Evolutionary conservation across 1,140 invertebrate species (phyloP).

Genomic region (Scylla paramamosain): DNA sequence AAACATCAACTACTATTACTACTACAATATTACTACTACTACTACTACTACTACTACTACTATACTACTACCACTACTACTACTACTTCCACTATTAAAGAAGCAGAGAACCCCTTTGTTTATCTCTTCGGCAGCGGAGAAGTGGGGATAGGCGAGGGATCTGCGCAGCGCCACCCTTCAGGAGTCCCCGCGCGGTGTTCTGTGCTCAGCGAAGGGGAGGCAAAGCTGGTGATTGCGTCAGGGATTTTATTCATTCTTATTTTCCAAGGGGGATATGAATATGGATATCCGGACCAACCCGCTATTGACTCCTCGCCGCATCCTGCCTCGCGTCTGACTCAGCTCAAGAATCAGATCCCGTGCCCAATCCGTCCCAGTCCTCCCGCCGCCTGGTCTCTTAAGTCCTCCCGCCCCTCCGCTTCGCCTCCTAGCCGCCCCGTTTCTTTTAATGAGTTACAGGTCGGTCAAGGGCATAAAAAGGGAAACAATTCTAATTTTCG

Average conservation of each 20-base stretch:
- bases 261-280: background rate
- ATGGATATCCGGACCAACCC: background rate
- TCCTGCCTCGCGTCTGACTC: background rate
- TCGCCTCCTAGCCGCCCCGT: background rate
- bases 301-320: background rate
- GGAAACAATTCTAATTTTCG: too few species aligned
- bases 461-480: too few species aligned
- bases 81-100: background rate
- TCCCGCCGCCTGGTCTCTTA: background rate
- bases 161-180: background rate
- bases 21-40: background rate
- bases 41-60: conserved; percentile 17
- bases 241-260: conserved; percentile 23
- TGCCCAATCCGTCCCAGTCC: background rate
- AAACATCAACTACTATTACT: conserved; percentile 17
- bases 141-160: background rate
- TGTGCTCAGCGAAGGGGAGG: background rate
- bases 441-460: background rate
- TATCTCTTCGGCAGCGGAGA: background rate
- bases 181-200: background rate
- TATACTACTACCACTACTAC: conserved; percentile 5
- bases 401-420: background rate
- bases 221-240: background rate
- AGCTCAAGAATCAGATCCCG: too few species aligned
- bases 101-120: background rate